Evolutionary conservation across 2,113 vertebrate species (phyloP).

Genomic region (Ovis canadensis): DNA sequence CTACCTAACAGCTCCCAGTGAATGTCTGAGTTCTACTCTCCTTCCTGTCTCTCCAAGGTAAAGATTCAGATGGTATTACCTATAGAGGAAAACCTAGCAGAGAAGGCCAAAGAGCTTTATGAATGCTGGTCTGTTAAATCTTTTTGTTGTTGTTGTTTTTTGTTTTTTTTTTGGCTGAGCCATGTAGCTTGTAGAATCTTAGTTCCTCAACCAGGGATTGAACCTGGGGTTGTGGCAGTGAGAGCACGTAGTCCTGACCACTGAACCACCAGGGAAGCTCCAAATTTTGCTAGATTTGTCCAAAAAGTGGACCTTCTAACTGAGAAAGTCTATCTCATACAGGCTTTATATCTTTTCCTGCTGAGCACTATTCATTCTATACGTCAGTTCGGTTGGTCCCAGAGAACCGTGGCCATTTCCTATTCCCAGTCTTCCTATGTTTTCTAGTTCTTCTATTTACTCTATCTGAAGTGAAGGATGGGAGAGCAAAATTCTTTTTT

Average conservation of each 20-base stretch:
- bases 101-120: not conserved
- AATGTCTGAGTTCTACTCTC: not conserved
- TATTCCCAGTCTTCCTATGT: not conserved
- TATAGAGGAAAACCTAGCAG: not conserved
- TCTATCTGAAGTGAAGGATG: not conserved
- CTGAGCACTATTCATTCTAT: not conserved
- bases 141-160: not conserved
- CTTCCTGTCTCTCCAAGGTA: not conserved
- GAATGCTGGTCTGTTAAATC: not conserved
- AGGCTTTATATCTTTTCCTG: not conserved
- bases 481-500: slow-evolving; percentile 6
- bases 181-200: not conserved
- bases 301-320: not conserved
- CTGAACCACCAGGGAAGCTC: not conserved
- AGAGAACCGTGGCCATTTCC: not conserved
- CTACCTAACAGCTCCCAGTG: not conserved
- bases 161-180: not conserved
- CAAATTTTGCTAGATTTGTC: not conserved
- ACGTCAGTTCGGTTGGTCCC: not conserved
- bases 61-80: not conserved
- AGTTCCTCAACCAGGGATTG: not conserved
- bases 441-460: not conserved
- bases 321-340: not conserved
- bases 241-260: not conserved
- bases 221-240: not conserved